Evolutionary conservation across 1,140 invertebrate species (phyloP).

Genomic region (Tachypleus tridentatus): DNA sequence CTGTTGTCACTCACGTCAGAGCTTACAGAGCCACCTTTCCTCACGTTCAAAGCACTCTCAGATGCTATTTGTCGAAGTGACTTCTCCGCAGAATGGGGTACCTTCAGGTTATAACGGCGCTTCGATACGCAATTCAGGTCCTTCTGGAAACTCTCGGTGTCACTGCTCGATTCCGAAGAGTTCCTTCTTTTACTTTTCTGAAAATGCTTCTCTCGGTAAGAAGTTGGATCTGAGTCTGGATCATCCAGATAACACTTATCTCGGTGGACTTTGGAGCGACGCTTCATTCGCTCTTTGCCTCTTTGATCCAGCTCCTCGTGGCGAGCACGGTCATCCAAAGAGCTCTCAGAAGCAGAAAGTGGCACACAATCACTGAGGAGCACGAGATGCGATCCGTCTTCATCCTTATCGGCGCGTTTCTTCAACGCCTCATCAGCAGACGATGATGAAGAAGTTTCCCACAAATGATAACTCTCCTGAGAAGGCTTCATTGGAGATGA

Average conservation of each 20-base stretch:
- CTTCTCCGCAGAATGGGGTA: not conserved
- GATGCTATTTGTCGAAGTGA: slow-evolving; percentile 11
- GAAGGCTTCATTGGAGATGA: too few species aligned
- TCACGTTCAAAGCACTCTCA: slow-evolving; percentile 6
- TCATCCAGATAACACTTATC: slow-evolving; percentile 11
- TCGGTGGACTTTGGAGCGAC: slow-evolving; percentile 9
- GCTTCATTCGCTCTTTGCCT: slow-evolving; percentile 2
- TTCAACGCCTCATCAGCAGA: too few species aligned
- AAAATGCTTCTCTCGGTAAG: not conserved
- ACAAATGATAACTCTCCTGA: too few species aligned
- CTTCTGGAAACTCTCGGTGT: not conserved
- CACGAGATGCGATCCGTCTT: too few species aligned
- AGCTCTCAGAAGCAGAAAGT: slow-evolving; percentile 22
- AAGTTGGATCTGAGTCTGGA: slow-evolving; percentile 4
- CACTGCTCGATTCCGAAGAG: not conserved
- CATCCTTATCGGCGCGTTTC: too few species aligned
- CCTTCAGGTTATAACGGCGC: not conserved
- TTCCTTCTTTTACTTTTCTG: not conserved
- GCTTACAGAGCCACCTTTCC: slow-evolving; percentile 25
- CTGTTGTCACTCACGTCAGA: slow-evolving; percentile 26
- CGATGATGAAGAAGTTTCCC: too few species aligned
- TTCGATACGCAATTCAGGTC: not conserved
- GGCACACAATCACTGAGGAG: too few species aligned
- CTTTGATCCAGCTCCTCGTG: not conserved
- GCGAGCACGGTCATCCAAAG: slow-evolving; percentile 11